Evolutionary conservation across 2,888 invertebrate genomes (phyloP).

Genomic region (Ormyrus rosae): DNA sequence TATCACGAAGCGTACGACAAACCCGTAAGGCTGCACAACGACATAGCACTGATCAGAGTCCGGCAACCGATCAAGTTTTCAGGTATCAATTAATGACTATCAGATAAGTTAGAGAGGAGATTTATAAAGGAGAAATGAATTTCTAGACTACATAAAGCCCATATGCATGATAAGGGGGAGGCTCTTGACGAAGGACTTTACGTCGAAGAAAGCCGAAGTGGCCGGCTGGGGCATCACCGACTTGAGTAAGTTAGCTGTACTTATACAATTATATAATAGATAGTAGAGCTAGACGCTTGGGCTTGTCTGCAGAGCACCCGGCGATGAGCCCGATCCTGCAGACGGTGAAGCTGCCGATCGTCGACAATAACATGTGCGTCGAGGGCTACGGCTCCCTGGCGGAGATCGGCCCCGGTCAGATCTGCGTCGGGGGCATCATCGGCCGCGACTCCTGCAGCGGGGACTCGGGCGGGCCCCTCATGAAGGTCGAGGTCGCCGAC

Average conservation of each 20-base stretch:
- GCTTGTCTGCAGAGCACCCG: constrained; percentile 13
- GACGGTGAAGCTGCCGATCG: constrained; percentile 75
- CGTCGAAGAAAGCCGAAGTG: constrained; percentile 77
- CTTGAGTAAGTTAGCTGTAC: constrained; percentile 62
- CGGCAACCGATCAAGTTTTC: constrained; percentile 65
- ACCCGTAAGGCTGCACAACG: constrained; percentile 63
- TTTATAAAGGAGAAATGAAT: background rate
- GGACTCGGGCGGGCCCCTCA: constrained; percentile 81
- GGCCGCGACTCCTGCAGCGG: constrained; percentile 81
- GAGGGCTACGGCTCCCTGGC: constrained; percentile 7
- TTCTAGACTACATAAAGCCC: constrained; percentile 75
- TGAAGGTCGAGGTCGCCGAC: constrained; percentile 73
- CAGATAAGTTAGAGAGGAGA: background rate
- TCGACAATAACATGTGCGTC: constrained; percentile 70
- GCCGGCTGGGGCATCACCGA: constrained; percentile 79
- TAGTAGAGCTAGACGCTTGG: too few species aligned
- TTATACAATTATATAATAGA: too few species aligned
- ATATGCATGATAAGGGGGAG: constrained; percentile 79
- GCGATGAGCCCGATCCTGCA: constrained; percentile 71
- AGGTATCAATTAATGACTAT: constrained; percentile 62
- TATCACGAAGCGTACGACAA: constrained; percentile 67
- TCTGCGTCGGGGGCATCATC: constrained; percentile 79
- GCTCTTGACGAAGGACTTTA: constrained; percentile 69
- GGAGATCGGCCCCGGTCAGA: constrained; percentile 69
- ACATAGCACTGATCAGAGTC: constrained; percentile 74